Evolutionary conservation across 2,888 invertebrate species (phyloP).

Genomic region (Oligia latruncula): DNA sequence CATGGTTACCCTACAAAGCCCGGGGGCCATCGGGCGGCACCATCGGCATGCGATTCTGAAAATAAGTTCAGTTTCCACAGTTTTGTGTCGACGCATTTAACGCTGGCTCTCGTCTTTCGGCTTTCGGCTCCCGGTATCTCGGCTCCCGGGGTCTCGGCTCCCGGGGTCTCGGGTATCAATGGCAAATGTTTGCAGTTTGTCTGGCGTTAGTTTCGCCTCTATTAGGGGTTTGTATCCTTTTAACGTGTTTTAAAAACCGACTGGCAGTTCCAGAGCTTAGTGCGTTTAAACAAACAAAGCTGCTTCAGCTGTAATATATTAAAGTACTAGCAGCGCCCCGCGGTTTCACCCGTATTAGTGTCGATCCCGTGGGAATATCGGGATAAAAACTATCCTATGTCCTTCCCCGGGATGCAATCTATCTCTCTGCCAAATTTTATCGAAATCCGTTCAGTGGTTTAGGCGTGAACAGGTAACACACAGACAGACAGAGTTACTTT

Average conservation of each 20-base stretch:
- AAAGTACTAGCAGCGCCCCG: too few relatives aligned
- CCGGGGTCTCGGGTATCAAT: slow-evolving; percentile 23
- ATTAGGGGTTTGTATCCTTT: slow-evolving; percentile 27
- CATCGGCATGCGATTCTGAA: slow-evolving; percentile 60
- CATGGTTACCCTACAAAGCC: slow-evolving; percentile 35
- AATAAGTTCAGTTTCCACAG: slow-evolving; percentile 60
- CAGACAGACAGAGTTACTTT: too few relatives aligned
- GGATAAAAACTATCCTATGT: too few relatives aligned
- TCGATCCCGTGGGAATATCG: too few relatives aligned
- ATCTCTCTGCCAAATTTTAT: too few relatives aligned
- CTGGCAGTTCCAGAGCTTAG: too few relatives aligned
- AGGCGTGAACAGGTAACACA: too few relatives aligned
- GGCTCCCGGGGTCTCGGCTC: not conserved
- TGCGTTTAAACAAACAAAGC: too few relatives aligned
- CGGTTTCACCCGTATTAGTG: too few relatives aligned
- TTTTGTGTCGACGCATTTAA: slow-evolving; percentile 60
- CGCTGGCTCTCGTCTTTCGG: slow-evolving; percentile 42
- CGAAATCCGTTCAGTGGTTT: too few relatives aligned
- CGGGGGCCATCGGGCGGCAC: slow-evolving; percentile 45
- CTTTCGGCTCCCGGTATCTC: not conserved
- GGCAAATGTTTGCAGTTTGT: slow-evolving; percentile 52
- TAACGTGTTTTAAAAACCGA: slow-evolving; percentile 4
- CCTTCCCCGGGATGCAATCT: too few relatives aligned
- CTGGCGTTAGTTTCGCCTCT: slow-evolving; percentile 34
- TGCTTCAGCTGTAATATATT: too few relatives aligned